Evolutionary conservation across 2,888 invertebrate species (phyloP), one percentile per base, ranked within the genome.

Genomic region (Plusia festucae): DNA sequence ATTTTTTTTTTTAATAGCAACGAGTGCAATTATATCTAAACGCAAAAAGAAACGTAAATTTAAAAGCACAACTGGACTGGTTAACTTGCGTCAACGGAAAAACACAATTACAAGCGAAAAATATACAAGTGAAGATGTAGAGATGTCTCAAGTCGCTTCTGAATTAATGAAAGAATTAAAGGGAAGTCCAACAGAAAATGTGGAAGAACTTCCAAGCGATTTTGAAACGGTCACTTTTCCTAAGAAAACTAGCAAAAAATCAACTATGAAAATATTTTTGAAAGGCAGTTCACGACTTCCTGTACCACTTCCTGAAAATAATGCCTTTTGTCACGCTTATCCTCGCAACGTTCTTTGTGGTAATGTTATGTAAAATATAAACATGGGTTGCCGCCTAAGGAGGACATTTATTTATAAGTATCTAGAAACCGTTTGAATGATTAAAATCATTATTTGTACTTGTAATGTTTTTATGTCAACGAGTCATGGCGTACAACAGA

Each of bases 261-360:
- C 40, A 20, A 85, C 88, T 0, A 60, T 85, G n/a, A 87, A 81
- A 72, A 66, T 91, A 6, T 79, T 85, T 77, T 75, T 91, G 60
- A 78, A 69, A n/a, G 69, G 79, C 1, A 92, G 91, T 70, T 83
- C 88, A 2, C 85, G 83, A 60, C 82, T 85, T 18, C 83, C 85
- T 2, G 46, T 90, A 51, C 91, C 91, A 0, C 74, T 89, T 30
- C 84, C 91, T 9, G 88, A 86, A 81, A 91, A 91, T 64, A 86
- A 92, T 65, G 87, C 84, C 0, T 90, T 88, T 77, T 92, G 91
- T 70, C 86, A 82, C 66, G 83, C 82, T 6, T 83, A 90, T 49
- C 91, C 91, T 9, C 70, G 79, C 4, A 92, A 78, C 70, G 60
- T 82, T 0, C 75, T 91, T 1, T 91, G 91, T 76, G 81, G 88